Base-by-base conservation (phyloP, 2,797 vertebrate genomes). In the Falco berigora region DNA sequence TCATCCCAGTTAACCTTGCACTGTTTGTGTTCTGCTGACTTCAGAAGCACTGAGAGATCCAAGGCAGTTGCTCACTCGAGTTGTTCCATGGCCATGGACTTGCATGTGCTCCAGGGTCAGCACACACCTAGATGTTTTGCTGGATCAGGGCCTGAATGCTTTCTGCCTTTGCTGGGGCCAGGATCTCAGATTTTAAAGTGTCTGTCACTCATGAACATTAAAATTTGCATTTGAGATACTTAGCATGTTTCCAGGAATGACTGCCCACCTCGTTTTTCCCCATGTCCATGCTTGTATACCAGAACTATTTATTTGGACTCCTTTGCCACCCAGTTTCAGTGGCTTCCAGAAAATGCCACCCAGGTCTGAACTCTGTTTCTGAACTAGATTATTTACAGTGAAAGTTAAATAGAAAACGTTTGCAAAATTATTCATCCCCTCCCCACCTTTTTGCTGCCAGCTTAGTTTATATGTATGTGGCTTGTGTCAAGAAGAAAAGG, bases 111-210 rank as follows among this genome's bases (percentile, higher is more conserved):
- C 20, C 42, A 86, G 30, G 19, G 19, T 58, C n/a, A 66, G 46
- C 2, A 8, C 4, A 2, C 2, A 0, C 32, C 30, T 25, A 5
- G 27, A 12, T 49, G 32, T 42, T 83, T 49, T 42, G 11, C 42
- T 80, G 58, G 34, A 42, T 86, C 28, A 30, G n/a, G 52, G 49
- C 28, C 61, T 63, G 56, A 63, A 71, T 61, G 12, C 25, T 72
- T 88, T 69, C 52, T 88, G 68, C 16, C 14, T 72, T 88, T 80
- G 10, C 40, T 64, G 46, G 11, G 15, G 50, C 23, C 18, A n/a
- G 32, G 18, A 53, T 74, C 32, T 64, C 11, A 42, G 30, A n/a
- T 59, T 27, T 69, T 81, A 20, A 86, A 67, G 46, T 69, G 14
- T 14, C 20, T 76, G 12, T 62, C 16, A 22, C 13, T 78, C n/a